Conservation (phyloP, 2,888 invertebrate genomes). For the Willowsia nigromaculata region DNA sequence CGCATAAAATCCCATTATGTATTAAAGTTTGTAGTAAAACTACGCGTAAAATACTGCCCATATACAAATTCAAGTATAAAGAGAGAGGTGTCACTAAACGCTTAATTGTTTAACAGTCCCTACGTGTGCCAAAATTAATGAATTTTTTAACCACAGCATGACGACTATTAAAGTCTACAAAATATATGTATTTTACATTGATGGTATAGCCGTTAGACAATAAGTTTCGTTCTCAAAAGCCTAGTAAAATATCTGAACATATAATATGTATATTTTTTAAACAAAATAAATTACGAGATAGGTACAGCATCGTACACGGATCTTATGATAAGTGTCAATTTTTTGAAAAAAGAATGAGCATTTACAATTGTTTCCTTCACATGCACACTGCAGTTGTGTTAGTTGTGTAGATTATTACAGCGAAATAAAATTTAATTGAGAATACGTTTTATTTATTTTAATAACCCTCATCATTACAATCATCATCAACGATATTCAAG, state of each 20-base stretch:
- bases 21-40: background rate
- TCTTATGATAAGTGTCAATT: no score
- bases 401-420: background rate
- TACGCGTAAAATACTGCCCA: background rate
- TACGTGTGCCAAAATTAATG: conserved; percentile 59
- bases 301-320: background rate
- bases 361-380: background rate
- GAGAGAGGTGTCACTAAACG: conserved; percentile 60
- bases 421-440: conserved; percentile 52
- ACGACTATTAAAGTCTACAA: conserved; percentile 15
- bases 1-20: conserved; percentile 15
- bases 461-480: conserved; percentile 9
- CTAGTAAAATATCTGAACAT: background rate
- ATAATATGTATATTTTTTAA: background rate
- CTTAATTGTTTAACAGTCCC: conserved; percentile 56
- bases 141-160: conserved; percentile 33
- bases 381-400: no score
- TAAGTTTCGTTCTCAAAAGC: background rate
- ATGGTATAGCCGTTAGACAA: background rate
- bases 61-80: background rate
- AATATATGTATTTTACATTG: background rate
- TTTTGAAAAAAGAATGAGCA: background rate
- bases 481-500: background rate
- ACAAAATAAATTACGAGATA: conserved; percentile 1
- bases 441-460: conserved; percentile 28